Percentiles rank a stretch among this genome's conserved stretches.
phyloP scores from a whole-genome alignment of 2,888 invertebrate genomes.

The Agrenia bidenticulata region DNA sequence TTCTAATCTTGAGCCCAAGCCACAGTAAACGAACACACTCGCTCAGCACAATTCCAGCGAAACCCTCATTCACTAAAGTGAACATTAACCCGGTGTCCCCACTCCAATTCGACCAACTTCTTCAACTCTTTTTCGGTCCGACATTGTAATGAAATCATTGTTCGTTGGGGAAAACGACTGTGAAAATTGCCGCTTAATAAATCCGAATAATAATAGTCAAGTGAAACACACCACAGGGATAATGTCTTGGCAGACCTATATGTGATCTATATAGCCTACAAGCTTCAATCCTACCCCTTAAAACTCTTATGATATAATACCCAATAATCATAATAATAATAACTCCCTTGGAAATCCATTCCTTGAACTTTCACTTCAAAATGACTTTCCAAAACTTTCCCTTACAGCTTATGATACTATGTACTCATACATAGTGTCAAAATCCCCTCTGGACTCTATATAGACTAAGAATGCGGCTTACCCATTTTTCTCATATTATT shows the following conservation, averaged over 20 bases:
- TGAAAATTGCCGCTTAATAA: constrained; percentile 51
- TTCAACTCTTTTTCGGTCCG: constrained; percentile 1
- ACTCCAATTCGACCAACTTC: not conserved
- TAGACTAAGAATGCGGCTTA: no score
- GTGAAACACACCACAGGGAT: constrained; percentile 1
- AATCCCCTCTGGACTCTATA: no score
- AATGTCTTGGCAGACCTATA: not conserved
- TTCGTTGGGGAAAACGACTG: constrained; percentile 14
- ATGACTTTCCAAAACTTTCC: not conserved
- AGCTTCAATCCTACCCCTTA: not conserved
- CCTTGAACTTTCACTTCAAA: not conserved
- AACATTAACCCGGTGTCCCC: not conserved
- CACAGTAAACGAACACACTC: not conserved
- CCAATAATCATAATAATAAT: constrained; percentile 8
- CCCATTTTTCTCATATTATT: no score
- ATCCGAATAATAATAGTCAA: constrained; percentile 29
- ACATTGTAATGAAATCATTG: constrained; percentile 10
- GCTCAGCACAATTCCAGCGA: not conserved
- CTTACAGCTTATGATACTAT: not conserved
- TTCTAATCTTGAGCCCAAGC: not conserved
- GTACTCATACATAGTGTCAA: not conserved
- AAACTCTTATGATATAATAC: constrained; percentile 3
- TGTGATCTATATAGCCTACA: not conserved
- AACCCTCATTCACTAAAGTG: not conserved
- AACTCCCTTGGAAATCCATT: not conserved